Evolutionary conservation across 37 sponge, comb jelly and placozoan species (phyloP), one percentile per base, ranked within the genome.

Genomic region (Agelas oroides): DNA sequence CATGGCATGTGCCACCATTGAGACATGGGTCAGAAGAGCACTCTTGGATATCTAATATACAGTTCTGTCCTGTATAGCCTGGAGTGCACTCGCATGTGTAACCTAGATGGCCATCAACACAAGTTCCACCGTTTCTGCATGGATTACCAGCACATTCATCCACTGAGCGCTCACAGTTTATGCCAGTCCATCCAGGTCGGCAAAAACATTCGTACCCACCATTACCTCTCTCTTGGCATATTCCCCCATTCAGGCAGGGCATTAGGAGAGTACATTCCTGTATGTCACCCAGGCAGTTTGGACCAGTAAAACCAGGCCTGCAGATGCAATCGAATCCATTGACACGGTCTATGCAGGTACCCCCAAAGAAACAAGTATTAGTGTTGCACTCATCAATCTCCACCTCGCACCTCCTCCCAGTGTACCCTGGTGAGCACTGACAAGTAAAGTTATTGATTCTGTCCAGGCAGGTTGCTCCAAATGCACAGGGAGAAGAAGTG

Each of bases 101-200:
- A 36, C 55, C 67, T 27, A 73, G 73, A 59, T 84, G 72, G n/a
- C 77, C 88, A 62, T 92, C 94, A 30, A 80, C 70, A 65, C 96
- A 95, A 2, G 85, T 87, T 32, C 83, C 96, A 25, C 87, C 94
- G 70, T 93, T 86, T 66, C 69, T 56, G 54, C 96, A 95, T 5
- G 94, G 83, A 30, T 54, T 31, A 27, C 66, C 64, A 5, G 30
- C 90, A 65, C 94, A 93, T 20, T 88, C 86, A 46, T 90, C 59
- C 3, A 87, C 88, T 6, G 79, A 70, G 27, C 56, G 31, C 36
- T 89, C 34, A 59, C 96, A 95, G 65, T 84, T 69, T 21, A 70
- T 55, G 0, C 96, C 96, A 36, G 93, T 92, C 92, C 92, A 95
- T 13, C 96, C 96, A 54, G 85, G 86, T 0, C 32, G 34, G 67